Evolutionary conservation across 2,888 invertebrate species (phyloP), one percentile per base, ranked within the genome.

Genomic region (Aphrophora alni): DNA sequence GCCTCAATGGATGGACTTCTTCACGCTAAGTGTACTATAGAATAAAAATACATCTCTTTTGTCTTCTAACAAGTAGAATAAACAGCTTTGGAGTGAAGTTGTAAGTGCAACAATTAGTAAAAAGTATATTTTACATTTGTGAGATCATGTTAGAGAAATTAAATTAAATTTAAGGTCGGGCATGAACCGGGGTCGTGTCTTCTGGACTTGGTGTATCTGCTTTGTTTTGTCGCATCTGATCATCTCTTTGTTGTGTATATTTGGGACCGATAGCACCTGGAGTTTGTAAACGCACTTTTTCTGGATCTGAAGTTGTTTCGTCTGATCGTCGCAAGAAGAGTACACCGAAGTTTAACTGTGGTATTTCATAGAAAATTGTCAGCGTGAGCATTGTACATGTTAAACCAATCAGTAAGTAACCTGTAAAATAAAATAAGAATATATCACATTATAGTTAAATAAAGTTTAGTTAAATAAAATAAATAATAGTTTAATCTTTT

Each of bases 281-380:
- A 17, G 90, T 90, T 75, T 93, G 92, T 51, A 94, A 89, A 7
- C 92, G 90, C 87, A 93, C 90, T 88, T 93, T 93, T 87, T 94
- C 94, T 0, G 93, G 92, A 86, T 93, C 93, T 75, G 86, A 81
- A 0, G 90, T 89, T 84, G 90, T 89, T 80, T 88, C 88, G 83
- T 93, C 91, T 75, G 90, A 90, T 84, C 89, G 88, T 83, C 93
- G 90, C 75, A 94, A 93, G 88, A 96, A 95, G 70, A 95, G 92
- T 82, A 93, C 91, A 84, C 95, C 95, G 81, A 97, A 89, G 88
- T 97, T 96, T 85, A 97, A 90, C 89, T 97, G 95, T 4, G 97
- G 97, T 85, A 97, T 95, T 88, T 96, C 96, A 89, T 96, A 96
- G 89, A 96, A 94, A 28, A 96, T 93, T 0, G 95, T 94, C 86